phyloP scores from a whole-genome alignment of 92 coral and sea anemone species.

The Zoanthus solanderi region DNA sequence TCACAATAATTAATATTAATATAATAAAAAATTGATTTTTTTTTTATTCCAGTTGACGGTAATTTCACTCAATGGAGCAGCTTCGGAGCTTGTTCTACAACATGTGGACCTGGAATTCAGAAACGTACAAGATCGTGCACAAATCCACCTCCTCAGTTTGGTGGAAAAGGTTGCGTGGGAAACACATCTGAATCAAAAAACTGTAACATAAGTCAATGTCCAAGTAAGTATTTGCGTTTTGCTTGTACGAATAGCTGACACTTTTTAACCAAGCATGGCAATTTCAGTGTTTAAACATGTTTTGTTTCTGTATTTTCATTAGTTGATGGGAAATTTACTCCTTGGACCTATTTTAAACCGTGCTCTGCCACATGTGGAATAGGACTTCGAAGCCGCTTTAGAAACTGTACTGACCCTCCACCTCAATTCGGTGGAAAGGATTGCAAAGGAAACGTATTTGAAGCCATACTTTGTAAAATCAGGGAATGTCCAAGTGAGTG shows the following conservation, averaged over 20 bases:
- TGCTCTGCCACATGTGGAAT: constrained; percentile 39
- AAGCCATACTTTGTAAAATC: background rate
- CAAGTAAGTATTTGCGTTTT: constrained; percentile 23
- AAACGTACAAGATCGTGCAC: constrained; percentile 40
- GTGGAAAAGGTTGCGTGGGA: constrained; percentile 30
- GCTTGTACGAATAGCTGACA: too few relatives aligned
- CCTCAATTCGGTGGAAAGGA: constrained; percentile 19
- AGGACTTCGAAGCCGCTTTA: constrained; percentile 10
- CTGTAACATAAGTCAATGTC: constrained; percentile 35
- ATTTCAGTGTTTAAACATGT: background rate
- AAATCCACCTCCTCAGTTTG: constrained; percentile 51
- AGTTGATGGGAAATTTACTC: background rate
- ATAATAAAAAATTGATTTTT: background rate
- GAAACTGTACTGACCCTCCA: constrained; percentile 28
- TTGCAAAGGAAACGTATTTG: background rate
- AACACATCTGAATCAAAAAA: background rate
- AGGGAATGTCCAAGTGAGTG: background rate
- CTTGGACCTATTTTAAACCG: background rate
- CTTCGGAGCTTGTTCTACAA: background rate
- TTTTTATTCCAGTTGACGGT: background rate
- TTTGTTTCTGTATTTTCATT: background rate
- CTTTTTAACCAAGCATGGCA: background rate
- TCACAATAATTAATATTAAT: background rate
- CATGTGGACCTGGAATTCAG: constrained; percentile 46
- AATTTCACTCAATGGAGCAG: background rate